Percentiles rank a stretch among this genome's conserved stretches.
These are phyloP conservation scores for Lampris incognitus DNA, from an alignment of 2,113 vertebrate genomes.

Conservation along the genomic window DNA sequence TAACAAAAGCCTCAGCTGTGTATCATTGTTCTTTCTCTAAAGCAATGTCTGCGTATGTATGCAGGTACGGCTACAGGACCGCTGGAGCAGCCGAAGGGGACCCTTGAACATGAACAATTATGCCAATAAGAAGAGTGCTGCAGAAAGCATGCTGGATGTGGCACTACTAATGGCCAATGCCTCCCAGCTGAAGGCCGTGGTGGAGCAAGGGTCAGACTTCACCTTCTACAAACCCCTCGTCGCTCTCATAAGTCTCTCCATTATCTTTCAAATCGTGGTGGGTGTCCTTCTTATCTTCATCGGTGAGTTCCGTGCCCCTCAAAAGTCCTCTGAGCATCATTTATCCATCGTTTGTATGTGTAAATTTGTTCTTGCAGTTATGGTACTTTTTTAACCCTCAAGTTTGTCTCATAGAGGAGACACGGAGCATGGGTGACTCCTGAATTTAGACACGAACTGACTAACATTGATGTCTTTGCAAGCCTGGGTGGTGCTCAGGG, in stretches of 20 bases:
- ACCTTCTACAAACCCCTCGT: constrained; percentile 88
- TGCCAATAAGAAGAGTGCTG: constrained; percentile 96
- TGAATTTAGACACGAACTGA: too few species aligned
- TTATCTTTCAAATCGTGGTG: constrained; percentile 89
- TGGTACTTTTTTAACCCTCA: too few species aligned
- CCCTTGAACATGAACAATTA: constrained; percentile 95
- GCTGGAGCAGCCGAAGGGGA: constrained; percentile 39
- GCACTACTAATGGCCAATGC: constrained; percentile 98
- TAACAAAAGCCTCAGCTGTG: neutral
- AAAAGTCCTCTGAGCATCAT: too few species aligned
- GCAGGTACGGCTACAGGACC: constrained; percentile 31
- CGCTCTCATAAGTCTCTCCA: constrained; percentile 90
- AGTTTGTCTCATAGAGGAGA: too few species aligned
- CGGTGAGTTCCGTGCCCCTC: constrained; percentile 77
- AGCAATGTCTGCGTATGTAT: constrained; percentile 39
- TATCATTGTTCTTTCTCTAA: constrained; percentile 5
- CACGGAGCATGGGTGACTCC: too few species aligned
- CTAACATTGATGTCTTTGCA: too few species aligned
- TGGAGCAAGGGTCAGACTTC: constrained; percentile 88
- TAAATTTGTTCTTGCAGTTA: too few species aligned
- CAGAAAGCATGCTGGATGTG: constrained; percentile 97
- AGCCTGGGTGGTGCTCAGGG: too few species aligned
- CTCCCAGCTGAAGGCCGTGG: constrained; percentile 94
- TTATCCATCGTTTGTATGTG: too few species aligned
- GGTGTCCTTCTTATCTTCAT: constrained; percentile 96